phyloP scores from a whole-genome alignment of 2,113 vertebrate species.

The Gorsachius goisagi region DNA sequence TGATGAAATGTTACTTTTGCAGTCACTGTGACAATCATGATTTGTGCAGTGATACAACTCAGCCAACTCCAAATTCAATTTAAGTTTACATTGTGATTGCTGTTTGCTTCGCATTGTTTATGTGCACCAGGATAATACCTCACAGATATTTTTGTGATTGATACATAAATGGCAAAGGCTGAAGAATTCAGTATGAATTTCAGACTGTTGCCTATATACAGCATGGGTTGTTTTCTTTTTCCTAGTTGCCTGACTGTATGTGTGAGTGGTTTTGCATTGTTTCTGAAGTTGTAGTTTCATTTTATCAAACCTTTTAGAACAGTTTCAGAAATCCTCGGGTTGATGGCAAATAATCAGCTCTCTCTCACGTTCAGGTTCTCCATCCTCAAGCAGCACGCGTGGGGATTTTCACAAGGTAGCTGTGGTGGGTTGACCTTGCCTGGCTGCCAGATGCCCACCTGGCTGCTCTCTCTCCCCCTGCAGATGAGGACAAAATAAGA shows the following conservation, averaged over 20 bases:
- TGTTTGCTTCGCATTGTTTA: not conserved
- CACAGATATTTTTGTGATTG: not conserved
- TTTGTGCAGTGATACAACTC: not conserved
- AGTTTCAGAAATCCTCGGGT: not conserved
- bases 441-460: not conserved
- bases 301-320: not conserved
- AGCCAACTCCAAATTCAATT: not conserved
- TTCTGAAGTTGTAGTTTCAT: not conserved
- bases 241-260: not conserved
- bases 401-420: not conserved
- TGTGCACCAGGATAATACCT: not conserved
- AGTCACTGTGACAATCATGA: not conserved
- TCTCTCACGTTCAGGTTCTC: not conserved
- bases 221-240: not conserved
- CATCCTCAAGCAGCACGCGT: not conserved
- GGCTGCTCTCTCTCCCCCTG: not conserved
- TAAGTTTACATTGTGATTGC: not conserved
- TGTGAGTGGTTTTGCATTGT: not conserved
- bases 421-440: not conserved
- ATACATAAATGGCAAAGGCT: not conserved
- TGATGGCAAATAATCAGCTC: not conserved
- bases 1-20: not conserved
- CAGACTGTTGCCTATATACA: not conserved
- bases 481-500: not conserved
- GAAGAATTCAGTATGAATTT: not conserved